A percentile compares a stretch with the other conserved stretches of the same genome.
Evolutionary conservation across 2,797 vertebrate genomes (phyloP).

Genomic region (Danionella dracula): DNA sequence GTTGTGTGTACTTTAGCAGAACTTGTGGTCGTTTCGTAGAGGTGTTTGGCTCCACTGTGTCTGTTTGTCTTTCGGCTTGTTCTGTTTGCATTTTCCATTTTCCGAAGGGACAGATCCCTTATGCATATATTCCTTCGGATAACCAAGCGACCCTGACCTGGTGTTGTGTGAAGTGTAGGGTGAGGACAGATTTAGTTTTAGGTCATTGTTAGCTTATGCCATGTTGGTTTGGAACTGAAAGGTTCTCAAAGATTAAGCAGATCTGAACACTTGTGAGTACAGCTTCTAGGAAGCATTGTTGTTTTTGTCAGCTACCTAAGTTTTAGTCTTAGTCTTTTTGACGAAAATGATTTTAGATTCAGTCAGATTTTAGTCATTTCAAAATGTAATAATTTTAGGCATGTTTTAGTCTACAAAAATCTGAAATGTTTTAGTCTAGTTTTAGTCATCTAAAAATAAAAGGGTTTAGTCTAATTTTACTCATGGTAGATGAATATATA

Average conservation of each 20-base stretch:
- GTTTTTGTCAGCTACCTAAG: too few species aligned
- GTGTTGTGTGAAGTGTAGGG: constrained; percentile 52
- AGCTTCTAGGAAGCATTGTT: constrained; percentile 14
- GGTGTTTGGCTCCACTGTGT: constrained; percentile 51
- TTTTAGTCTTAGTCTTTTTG: too few species aligned
- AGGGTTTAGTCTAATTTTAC: too few species aligned
- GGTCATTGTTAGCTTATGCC: constrained; percentile 47
- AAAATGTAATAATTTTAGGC: too few species aligned
- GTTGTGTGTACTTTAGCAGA: background rate
- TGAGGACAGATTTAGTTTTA: constrained; percentile 49
- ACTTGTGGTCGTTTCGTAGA: background rate
- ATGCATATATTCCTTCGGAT: constrained; percentile 65
- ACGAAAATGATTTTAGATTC: too few species aligned
- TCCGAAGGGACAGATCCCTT: constrained; percentile 67
- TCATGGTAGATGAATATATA: too few species aligned
- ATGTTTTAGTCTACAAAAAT: too few species aligned
- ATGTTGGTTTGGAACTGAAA: constrained; percentile 44
- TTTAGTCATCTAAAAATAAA: too few species aligned
- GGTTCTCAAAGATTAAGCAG: constrained; percentile 50
- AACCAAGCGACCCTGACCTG: constrained; percentile 50
- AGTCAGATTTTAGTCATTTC: too few species aligned
- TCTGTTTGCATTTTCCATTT: constrained; percentile 70
- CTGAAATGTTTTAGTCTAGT: too few species aligned
- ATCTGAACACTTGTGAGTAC: constrained; percentile 59
- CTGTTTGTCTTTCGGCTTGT: constrained; percentile 61